These are phyloP conservation scores for Chinchilla lanigera DNA, from an alignment of 2,113 vertebrate species.

Conservation along the genomic window DNA sequence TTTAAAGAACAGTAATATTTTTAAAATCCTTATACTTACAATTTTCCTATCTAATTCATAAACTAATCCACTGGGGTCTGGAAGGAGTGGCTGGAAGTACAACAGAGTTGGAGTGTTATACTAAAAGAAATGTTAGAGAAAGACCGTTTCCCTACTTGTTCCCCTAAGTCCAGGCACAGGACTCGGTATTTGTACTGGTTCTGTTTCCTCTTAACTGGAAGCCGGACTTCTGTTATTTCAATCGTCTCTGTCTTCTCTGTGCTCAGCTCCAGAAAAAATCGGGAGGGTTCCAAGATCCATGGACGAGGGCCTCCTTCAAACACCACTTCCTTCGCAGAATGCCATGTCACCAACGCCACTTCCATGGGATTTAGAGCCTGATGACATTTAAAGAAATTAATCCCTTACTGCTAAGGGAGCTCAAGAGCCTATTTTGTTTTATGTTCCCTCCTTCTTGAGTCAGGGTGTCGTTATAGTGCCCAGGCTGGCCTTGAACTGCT, in stretches of 20 bases:
- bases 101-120: neutral
- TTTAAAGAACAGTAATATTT: neutral
- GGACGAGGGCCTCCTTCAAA: constrained; percentile 83
- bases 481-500: neutral
- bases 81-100: constrained; percentile 21
- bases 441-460: neutral
- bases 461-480: too few relatives aligned
- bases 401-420: neutral
- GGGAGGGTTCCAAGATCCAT: constrained; percentile 83
- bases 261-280: constrained; percentile 83
- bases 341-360: constrained; percentile 81
- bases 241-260: constrained; percentile 70
- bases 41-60: constrained; percentile 4
- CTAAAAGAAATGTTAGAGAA: constrained; percentile 32
- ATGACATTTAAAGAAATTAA: neutral
- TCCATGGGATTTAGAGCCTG: constrained; percentile 84
- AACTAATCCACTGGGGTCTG: neutral
- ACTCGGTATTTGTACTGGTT: constrained; percentile 79
- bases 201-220: constrained; percentile 80
- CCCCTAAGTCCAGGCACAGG: constrained; percentile 79
- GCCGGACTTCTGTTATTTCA: constrained; percentile 65
- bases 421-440: neutral
- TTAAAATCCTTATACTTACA: neutral
- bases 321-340: constrained; percentile 76
- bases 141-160: constrained; percentile 81